Evolutionary conservation across 2,888 invertebrate genomes (phyloP), one percentile per base, ranked within the genome.

Genomic region (Cyaniris semiargus): DNA sequence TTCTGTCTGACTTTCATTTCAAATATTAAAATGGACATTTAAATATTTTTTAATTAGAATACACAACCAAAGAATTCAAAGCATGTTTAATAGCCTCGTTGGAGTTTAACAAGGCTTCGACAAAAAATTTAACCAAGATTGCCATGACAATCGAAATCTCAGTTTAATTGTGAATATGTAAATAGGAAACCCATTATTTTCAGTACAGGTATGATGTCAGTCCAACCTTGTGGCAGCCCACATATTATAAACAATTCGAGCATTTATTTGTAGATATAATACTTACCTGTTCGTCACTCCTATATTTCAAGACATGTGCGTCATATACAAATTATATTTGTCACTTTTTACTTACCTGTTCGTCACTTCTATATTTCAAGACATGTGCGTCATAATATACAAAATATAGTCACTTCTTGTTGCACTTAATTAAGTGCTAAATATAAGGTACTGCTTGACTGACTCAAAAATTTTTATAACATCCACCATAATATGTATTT

Each of bases 171-270:
- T 66, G 6, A 66, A 31, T 31, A 31, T 66, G 27, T 66, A 31
- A 66, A 66, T 66, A 27, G 66, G 66, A 31, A 27, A 66, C 15
- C 10, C 15, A 66, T 66, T 66, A 66, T 66, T 66, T 66, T 66
- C 18, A 66, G 18, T 31, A 60, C 21, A 27, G 23, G 60, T 60
- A 66, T 66, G 66, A 66, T 31, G 27, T 66, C 15, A 66, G 66
- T 60, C 27, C 27, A 31, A 7, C 66, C 66, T 66, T 66, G 66
- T 1, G 15, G 66, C 66, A 8, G 18, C 66, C 66, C 66, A 66
- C 66, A 66, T 66, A 15, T 53, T 66, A 66, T 23, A 66, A 27
- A 66, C 66, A 66, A 66, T 27, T 31, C 66, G 66, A 66, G 66
- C 31, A 66, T 66, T 66, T 31, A 31, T 66, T 66, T 18, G 66